Evolutionary conservation across 30 jellyfish, hydroid and myxozoan species (phyloP), one percentile per base, ranked within the genome.

Genomic region (Nemopilema nomurai): DNA sequence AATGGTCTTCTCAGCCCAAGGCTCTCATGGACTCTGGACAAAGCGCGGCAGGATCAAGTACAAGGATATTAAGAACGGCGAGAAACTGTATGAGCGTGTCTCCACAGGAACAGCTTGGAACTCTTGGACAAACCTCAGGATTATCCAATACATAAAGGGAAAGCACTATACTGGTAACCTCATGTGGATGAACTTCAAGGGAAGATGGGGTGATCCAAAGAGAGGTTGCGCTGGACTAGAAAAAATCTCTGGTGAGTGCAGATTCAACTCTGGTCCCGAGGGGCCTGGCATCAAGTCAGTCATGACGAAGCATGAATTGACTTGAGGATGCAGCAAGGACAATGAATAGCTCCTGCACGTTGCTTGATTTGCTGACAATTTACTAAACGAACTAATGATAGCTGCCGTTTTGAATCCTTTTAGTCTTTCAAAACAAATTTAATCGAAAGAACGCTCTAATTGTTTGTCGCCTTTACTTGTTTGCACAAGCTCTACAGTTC

Each of bases 121-220:
- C 74, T 65, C 90, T 52, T 81, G 90, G 90, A 68, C 50, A 19
- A 67, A 67, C 8, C 17, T 81, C 30, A 20, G 21, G 21, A 31
- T 81, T 50, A 69, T 81, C 51, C 83, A 49, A 0, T 49, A 81
- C 30, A 27, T 50, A 62, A 65, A 32, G 23, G 62, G 29, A 25
- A 71, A 71, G 7, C 80, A 74, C n/a, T 81, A 66, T 27, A 50
- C 90, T 67, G 90, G 90, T 18, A 68, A 19, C 18, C 27, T 65
- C 62, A 16, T 16, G 0, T 81, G 82, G 83, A 23, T 81, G 64
- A 81, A 81, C 31, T 81, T 26, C 82, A n/a, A n/a, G 63, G 90
- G 90, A 8, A 81, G 85, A 51, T 82, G 91, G 91, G 91, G 91
- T 13, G 78, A 82, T 28, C 30, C 24, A 28, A 69, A 82, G 27